Evolutionary conservation across 2,888 invertebrate genomes (phyloP).

Genomic region (Diaprepes abbreviatus): DNA sequence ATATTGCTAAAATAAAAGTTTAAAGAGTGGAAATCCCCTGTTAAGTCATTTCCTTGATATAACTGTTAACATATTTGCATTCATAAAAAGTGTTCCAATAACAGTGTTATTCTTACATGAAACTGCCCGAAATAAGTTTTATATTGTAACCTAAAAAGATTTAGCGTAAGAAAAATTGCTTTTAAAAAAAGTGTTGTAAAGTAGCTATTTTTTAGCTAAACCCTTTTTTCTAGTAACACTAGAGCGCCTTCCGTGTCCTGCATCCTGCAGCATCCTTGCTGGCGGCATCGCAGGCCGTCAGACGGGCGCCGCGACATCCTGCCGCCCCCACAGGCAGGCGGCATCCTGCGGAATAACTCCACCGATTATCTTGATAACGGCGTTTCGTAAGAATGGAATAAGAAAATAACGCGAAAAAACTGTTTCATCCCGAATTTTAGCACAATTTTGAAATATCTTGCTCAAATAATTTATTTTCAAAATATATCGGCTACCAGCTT

Average conservation of each 20-base stretch:
- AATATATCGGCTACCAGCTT: no score
- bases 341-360: constrained; percentile 33
- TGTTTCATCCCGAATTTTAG: constrained; percentile 3
- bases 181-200: not conserved
- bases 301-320: constrained; percentile 60
- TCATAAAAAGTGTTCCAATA: no score
- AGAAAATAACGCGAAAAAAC: constrained; percentile 19
- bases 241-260: constrained; percentile 26
- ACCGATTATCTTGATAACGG: constrained; percentile 40
- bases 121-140: no score
- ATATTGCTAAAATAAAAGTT: no score
- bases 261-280: constrained; percentile 45
- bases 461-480: not conserved
- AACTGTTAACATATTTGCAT: no score
- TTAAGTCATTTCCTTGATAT: no score
- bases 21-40: no score
- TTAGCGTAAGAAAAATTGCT: no score
- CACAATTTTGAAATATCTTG: not conserved
- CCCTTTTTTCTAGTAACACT: constrained; percentile 8
- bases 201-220: not conserved
- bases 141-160: no score
- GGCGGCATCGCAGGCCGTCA: constrained; percentile 57
- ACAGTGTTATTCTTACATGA: no score
- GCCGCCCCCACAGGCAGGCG: constrained; percentile 51
- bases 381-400: constrained; percentile 29